These are phyloP conservation scores for Epicauta chinensis DNA, from an alignment of 1,140 invertebrate genomes.

Conservation along the genomic window DNA sequence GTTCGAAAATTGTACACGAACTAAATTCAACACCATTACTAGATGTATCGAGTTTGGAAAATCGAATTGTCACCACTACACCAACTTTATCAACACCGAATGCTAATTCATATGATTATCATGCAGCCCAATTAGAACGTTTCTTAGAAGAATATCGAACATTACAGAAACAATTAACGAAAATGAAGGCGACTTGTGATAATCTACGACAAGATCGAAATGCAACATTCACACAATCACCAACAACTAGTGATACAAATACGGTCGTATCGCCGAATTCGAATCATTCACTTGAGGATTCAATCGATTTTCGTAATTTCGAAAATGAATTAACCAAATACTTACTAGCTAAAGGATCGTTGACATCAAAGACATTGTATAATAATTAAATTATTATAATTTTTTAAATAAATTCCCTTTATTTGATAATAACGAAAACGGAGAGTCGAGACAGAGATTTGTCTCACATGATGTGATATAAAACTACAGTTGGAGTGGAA, in stretches of 20 bases:
- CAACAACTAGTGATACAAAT: slow-evolving; percentile 17
- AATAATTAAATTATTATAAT: slow-evolving; percentile 21
- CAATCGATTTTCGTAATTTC: slow-evolving; percentile 46
- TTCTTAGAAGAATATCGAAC: slow-evolving; percentile 70
- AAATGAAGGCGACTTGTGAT: slow-evolving; percentile 71
- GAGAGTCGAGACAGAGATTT: too few relatives aligned
- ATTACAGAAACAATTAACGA: slow-evolving; percentile 65
- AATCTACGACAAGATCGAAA: slow-evolving; percentile 48
- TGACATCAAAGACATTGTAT: slow-evolving; percentile 29
- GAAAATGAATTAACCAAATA: slow-evolving; percentile 47
- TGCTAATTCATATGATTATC: slow-evolving; percentile 60
- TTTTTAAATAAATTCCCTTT: too few relatives aligned
- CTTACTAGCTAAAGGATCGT: slow-evolving; percentile 43
- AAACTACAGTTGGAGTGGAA: too few relatives aligned
- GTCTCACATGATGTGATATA: too few relatives aligned
- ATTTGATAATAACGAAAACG: too few relatives aligned
- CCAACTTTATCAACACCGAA: slow-evolving; percentile 45
- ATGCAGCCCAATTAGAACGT: slow-evolving; percentile 66
- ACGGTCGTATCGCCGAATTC: slow-evolving; percentile 42
- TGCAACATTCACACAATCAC: slow-evolving; percentile 26
- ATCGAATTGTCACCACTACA: slow-evolving; percentile 22
- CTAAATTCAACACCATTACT: slow-evolving; percentile 47
- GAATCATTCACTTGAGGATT: slow-evolving; percentile 43
- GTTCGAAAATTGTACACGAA: slow-evolving; percentile 38
- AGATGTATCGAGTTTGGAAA: slow-evolving; percentile 46